Base-by-base conservation (phyloP, 2,888 invertebrate species). In the Rhamphomyia laevipes region DNA sequence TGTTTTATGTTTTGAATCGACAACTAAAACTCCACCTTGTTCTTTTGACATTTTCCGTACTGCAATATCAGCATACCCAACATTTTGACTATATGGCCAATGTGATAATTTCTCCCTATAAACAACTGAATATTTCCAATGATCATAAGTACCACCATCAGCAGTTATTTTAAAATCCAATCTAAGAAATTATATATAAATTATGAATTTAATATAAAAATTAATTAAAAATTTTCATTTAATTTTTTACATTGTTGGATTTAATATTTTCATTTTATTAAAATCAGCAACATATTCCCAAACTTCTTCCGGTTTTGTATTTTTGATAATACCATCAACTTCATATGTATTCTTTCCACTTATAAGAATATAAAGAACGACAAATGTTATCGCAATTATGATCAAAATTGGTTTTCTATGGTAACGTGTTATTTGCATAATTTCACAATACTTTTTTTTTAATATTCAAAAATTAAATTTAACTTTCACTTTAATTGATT, bases 231-330 rank as follows among this genome's bases (percentile, higher is more conserved):
- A n/a, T n/a, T n/a, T n/a, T n/a, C n/a, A n/a, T n/a, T n/a, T n/a
- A n/a, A n/a, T 6, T 21, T 33, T n/a, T 77, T 70, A 84, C 85
- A 85, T 80, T 16, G 82, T 80, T 16, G 84, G 84, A 67, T 84
- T 84, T 30, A 85, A 68, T 55, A 74, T 71, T 59, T 77, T 77
- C 77, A 82, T 80, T 63, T 84, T 83, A 59, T 77, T 81, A 59
- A 84, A 84, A 67, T 84, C 84, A 1, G 84, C 80, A n/a, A 84
- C 77, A 66, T 75, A 84, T 64, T 83, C 82, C 84, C 84, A 84
- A 31, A 81, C 78, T 27, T 70, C 70, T 59, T 74, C 74, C 16
- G 84, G 77, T 58, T 74, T 72, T 1, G 75, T 68, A 56, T 78
- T 73, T 33, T 68, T 63, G 57, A 84, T 71, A 54, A 71, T 67